A percentile compares a stretch with the other conserved stretches of the same genome.
Conservation (phyloP, 2,113 vertebrate genomes). For the Upupa epops region DNA sequence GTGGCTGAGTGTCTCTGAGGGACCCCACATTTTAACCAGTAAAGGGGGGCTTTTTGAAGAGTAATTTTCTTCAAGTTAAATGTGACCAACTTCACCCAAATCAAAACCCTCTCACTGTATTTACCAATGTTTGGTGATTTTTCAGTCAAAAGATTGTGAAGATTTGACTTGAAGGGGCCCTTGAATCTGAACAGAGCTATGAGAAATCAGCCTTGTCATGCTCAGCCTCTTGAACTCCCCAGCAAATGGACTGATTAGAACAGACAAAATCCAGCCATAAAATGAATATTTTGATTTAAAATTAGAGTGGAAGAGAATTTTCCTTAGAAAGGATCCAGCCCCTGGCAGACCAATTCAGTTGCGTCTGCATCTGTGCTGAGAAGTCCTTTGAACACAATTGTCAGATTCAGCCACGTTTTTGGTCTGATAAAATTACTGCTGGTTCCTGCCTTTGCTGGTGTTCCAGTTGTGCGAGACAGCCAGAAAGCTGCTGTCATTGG, state of each 20-base stretch:
- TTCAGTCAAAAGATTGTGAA: neutral
- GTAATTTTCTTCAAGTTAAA: neutral
- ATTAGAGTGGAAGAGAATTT: neutral
- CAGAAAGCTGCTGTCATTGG: neutral
- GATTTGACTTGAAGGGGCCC: neutral
- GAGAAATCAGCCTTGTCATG: neutral
- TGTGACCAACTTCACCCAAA: neutral
- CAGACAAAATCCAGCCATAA: neutral
- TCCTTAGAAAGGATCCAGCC: neutral
- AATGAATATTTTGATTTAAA: neutral
- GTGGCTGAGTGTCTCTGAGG: neutral
- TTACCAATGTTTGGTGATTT: neutral
- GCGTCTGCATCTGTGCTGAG: neutral
- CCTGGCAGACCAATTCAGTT: neutral
- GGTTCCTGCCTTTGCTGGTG: neutral
- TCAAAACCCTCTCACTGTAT: neutral
- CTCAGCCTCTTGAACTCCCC: neutral
- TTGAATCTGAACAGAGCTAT: neutral
- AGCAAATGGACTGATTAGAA: neutral
- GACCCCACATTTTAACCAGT: neutral
- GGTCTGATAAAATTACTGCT: constrained; percentile 13
- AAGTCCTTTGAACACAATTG: neutral
- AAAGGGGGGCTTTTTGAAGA: neutral
- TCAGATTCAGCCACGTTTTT: neutral
- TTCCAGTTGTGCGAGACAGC: neutral